Conservation (phyloP, 2,113 vertebrate species). For the Asarcornis scutulata region DNA sequence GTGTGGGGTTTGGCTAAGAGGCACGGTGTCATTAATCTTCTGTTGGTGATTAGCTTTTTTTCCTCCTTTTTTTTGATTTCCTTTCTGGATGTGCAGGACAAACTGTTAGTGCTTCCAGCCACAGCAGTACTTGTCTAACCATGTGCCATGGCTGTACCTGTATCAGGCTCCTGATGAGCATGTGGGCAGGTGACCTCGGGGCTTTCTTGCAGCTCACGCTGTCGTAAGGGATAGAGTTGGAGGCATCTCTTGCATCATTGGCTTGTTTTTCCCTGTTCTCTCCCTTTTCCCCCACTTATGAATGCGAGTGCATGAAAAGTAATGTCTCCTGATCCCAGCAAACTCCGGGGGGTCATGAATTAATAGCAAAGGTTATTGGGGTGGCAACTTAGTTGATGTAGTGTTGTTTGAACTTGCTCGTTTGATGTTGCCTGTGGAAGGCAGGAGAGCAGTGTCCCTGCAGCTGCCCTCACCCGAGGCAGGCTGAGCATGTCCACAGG, state of each 20-base stretch:
- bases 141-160: fast-evolving
- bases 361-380: neutral
- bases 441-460: neutral
- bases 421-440: neutral
- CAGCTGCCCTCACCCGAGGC: neutral
- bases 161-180: neutral
- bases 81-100: neutral
- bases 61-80: neutral
- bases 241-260: neutral
- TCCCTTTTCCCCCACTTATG: neutral
- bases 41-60: neutral
- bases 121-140: neutral
- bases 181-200: neutral
- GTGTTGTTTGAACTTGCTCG: neutral
- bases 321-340: neutral
- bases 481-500: neutral
- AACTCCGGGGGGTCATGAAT: neutral
- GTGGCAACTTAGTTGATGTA: neutral
- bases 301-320: neutral
- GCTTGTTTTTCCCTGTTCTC: neutral
- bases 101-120: neutral
- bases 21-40: neutral
- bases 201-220: neutral
- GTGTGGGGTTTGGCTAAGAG: neutral
- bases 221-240: neutral